Conservation (phyloP, 2,797 vertebrate genomes). For the Fratercula arctica region DNA sequence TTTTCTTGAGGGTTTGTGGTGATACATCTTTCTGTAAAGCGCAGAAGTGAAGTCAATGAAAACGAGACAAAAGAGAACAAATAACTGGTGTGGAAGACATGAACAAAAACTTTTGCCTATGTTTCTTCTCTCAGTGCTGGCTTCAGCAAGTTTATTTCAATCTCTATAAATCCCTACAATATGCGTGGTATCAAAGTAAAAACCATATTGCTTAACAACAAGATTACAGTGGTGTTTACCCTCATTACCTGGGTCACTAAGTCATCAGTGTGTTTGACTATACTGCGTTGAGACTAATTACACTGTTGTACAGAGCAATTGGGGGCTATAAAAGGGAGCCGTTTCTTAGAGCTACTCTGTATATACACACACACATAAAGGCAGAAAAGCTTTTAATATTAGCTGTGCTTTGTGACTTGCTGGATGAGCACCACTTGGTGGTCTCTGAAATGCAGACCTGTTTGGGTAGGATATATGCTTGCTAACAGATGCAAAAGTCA, state of each 20-base stretch:
- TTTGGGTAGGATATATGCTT: not conserved
- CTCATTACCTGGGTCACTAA: not conserved
- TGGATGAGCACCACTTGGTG: not conserved
- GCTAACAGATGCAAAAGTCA: not conserved
- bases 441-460: not conserved
- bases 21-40: not conserved
- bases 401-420: not conserved
- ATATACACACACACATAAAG: fast-evolving
- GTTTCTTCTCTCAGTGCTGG: not conserved
- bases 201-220: not conserved
- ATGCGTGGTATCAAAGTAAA: not conserved
- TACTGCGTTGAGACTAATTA: not conserved
- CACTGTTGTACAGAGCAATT: not conserved
- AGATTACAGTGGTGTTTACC: not conserved
- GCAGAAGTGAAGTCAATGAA: not conserved
- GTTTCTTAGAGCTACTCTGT: not conserved
- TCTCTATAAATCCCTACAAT: not conserved
- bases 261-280: not conserved
- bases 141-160: not conserved
- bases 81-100: not conserved
- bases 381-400: not conserved
- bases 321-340: not conserved
- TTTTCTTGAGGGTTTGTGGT: not conserved
- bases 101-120: not conserved
- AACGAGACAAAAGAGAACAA: not conserved